Percentiles rank a stretch among this genome's conserved stretches.
Conservation (phyloP, 2,113 vertebrate species). For the Gymnogyps californianus region DNA sequence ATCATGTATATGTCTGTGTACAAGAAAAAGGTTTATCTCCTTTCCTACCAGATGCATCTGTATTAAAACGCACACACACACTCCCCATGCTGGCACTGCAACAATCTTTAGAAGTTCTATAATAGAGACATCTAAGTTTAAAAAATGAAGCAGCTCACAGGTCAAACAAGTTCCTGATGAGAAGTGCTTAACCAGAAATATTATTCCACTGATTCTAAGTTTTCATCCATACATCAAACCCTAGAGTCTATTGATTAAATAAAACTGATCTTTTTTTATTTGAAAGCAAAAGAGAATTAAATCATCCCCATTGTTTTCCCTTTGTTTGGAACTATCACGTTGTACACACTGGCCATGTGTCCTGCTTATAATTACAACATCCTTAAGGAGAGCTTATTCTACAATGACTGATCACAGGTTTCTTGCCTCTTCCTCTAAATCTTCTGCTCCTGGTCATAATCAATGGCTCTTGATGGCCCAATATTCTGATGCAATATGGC, state of each 20-base stretch:
- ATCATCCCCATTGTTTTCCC: slow-evolving; percentile 10
- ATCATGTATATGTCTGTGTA: background rate
- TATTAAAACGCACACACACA: background rate
- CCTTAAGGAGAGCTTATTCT: background rate
- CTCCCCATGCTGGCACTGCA: background rate
- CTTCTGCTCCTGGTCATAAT: slow-evolving; percentile 21
- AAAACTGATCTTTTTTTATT: slow-evolving; percentile 19
- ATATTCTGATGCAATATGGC: background rate
- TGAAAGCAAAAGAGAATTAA: slow-evolving; percentile 33
- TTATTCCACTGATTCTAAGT: slow-evolving; percentile 17
- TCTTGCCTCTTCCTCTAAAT: slow-evolving; percentile 1
- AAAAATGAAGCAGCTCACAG: slow-evolving; percentile 44
- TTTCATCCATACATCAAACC: slow-evolving; percentile 28
- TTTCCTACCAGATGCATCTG: background rate
- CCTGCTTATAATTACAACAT: slow-evolving; percentile 4
- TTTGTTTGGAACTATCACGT: background rate
- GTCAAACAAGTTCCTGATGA: slow-evolving; percentile 49
- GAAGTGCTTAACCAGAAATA: slow-evolving; percentile 44
- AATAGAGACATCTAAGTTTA: slow-evolving; percentile 48
- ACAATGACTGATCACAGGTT: background rate
- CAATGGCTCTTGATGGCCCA: background rate
- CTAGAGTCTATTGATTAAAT: slow-evolving; percentile 32
- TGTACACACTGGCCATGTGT: background rate
- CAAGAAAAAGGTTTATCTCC: slow-evolving; percentile 15
- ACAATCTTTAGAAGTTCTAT: slow-evolving; percentile 32